These are phyloP conservation scores for Xyliphius kryptos DNA, from an alignment of 2,113 vertebrate genomes.

Conservation along the genomic window DNA sequence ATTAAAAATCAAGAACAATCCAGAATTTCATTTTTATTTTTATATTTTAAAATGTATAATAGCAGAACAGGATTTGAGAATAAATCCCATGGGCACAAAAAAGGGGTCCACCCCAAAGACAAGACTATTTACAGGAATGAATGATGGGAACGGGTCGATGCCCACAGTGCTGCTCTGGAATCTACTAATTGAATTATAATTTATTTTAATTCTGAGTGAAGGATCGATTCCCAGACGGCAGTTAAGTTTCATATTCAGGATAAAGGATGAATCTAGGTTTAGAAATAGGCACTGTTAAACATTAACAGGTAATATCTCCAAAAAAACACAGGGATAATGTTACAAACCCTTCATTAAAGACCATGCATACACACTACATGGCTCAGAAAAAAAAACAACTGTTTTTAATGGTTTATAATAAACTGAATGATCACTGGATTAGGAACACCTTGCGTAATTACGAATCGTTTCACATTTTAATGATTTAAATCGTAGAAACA, in stretches of 20 bases:
- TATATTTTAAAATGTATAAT: conserved; percentile 71
- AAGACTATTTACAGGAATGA: conserved; percentile 68
- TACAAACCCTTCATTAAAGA: no score
- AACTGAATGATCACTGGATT: conserved; percentile 32
- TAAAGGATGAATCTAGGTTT: conserved; percentile 12
- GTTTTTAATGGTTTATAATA: conserved; percentile 19
- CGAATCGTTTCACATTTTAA: no score
- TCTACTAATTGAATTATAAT: no score
- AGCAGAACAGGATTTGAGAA: conserved; percentile 77
- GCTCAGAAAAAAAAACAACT: conserved; percentile 40
- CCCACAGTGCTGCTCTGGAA: conserved; percentile 41
- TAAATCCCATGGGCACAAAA: conserved; percentile 76
- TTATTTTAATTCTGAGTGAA: no score
- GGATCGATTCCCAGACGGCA: no score
- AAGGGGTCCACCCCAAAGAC: conserved; percentile 72
- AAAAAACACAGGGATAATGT: no score
- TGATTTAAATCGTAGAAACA: no score
- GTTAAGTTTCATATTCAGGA: no score
- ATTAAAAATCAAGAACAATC: conserved; percentile 29
- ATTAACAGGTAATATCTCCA: conserved; percentile 45
- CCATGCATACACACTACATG: no score
- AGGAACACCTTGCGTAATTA: no score
- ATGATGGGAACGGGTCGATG: no score
- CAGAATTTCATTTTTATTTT: conserved; percentile 60
- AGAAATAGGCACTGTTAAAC: conserved; percentile 51